These are phyloP conservation scores for Limenitis camilla DNA, from an alignment of 2,888 invertebrate genomes.

Conservation along the genomic window DNA sequence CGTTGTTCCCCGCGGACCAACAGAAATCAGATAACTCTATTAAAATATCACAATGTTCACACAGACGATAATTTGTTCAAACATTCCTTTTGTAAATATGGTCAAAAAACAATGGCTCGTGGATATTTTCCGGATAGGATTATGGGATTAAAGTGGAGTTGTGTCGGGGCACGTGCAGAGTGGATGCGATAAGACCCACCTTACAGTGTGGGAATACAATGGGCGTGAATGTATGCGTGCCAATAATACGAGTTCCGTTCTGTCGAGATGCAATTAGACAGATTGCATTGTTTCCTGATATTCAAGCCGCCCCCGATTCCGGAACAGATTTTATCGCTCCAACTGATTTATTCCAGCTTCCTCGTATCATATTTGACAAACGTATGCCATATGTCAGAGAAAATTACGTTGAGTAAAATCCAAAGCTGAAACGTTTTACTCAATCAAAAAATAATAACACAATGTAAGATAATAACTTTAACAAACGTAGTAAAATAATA, in stretches of 20 bases:
- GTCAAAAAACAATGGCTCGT: slow-evolving; percentile 61
- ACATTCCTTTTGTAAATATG: slow-evolving; percentile 54
- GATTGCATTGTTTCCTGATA: slow-evolving; percentile 45
- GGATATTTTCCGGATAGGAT: slow-evolving; percentile 65
- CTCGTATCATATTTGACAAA: slow-evolving; percentile 34
- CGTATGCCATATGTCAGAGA: too few relatives aligned
- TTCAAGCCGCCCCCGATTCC: slow-evolving; percentile 39
- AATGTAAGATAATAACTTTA: too few relatives aligned
- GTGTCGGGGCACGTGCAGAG: slow-evolving; percentile 46
- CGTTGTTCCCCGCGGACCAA: slow-evolving; percentile 26
- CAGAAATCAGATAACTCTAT: slow-evolving; percentile 47
- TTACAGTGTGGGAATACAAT: slow-evolving; percentile 21
- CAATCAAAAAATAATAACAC: too few relatives aligned
- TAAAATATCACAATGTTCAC: slow-evolving; percentile 52
- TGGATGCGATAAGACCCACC: slow-evolving; percentile 41
- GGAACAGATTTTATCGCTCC: slow-evolving; percentile 41
- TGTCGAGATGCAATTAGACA: slow-evolving; percentile 50
- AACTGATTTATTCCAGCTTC: slow-evolving; percentile 45
- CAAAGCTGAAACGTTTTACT: too few relatives aligned
- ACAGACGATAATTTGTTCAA: slow-evolving; percentile 54
- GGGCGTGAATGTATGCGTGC: slow-evolving; percentile 35
- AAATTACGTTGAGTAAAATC: too few relatives aligned
- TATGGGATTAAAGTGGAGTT: slow-evolving; percentile 54
- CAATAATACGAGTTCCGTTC: slow-evolving; percentile 35
- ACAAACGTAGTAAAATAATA: too few relatives aligned